Evolutionary conservation across 2,797 vertebrate genomes (phyloP).

Genomic region (Notolabrus celidotus): DNA sequence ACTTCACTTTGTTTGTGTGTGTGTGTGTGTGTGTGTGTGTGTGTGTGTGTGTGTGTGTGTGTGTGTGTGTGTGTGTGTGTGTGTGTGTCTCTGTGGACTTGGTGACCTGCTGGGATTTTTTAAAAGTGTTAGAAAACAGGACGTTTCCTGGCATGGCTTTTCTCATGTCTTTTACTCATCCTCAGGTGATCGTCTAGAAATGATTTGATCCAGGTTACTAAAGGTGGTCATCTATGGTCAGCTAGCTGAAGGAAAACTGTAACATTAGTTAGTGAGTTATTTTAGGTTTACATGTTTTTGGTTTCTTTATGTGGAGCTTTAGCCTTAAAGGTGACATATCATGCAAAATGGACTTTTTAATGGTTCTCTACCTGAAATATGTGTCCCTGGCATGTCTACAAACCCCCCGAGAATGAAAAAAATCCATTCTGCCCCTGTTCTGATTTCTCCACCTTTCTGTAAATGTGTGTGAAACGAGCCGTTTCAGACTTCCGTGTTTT

Average conservation of each 20-base stretch:
- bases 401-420: too few species aligned
- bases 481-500: too few species aligned
- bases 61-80: constrained; percentile 13
- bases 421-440: too few species aligned
- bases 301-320: too few species aligned
- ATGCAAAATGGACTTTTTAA: too few species aligned
- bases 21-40: constrained; percentile 13
- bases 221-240: background rate
- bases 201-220: background rate
- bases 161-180: constrained; percentile 5
- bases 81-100: constrained; percentile 13
- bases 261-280: background rate
- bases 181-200: background rate
- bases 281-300: too few species aligned
- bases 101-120: constrained; percentile 10
- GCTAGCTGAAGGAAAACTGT: background rate
- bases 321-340: too few species aligned
- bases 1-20: constrained; percentile 34
- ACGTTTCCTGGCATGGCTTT: constrained; percentile 11
- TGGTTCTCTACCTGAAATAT: too few species aligned
- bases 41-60: constrained; percentile 16
- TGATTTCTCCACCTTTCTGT: too few species aligned
- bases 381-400: too few species aligned
- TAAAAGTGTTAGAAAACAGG: background rate
- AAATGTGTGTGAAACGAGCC: too few species aligned